These are phyloP conservation scores for Perdita meconis DNA, from an alignment of 2,888 invertebrate species.

Conservation along the genomic window DNA sequence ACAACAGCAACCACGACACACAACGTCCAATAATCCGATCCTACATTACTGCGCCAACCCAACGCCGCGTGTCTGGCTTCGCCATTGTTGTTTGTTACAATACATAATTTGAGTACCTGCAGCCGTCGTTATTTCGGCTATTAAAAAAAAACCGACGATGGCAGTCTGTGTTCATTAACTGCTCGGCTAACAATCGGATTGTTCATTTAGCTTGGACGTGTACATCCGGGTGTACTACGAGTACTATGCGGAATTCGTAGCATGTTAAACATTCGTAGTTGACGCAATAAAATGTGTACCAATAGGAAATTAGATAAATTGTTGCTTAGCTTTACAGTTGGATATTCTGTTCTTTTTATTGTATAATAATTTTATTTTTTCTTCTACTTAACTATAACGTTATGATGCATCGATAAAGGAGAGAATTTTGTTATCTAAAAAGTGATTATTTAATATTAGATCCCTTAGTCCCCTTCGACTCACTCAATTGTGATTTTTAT, in stretches of 20 bases:
- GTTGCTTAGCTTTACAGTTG: no score
- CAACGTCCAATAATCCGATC: constrained; percentile 79
- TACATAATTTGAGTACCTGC: constrained; percentile 76
- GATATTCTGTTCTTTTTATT: no score
- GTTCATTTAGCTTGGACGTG: constrained; percentile 72
- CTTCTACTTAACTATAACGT: no score
- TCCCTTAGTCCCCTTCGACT: no score
- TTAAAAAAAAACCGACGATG: constrained; percentile 81
- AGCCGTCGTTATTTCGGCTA: constrained; percentile 76
- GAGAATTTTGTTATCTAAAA: no score
- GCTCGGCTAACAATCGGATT: constrained; percentile 78
- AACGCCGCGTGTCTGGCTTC: constrained; percentile 67
- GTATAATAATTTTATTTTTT: no score
- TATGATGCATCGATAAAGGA: no score
- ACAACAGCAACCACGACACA: constrained; percentile 64
- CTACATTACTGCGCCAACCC: constrained; percentile 74
- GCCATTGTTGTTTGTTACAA: constrained; percentile 80
- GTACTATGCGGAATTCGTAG: not conserved
- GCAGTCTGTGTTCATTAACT: constrained; percentile 81
- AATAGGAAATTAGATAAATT: no score
- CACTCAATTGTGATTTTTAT: no score
- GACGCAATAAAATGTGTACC: no score
- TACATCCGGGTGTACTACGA: constrained; percentile 19
- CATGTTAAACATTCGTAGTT: no score
- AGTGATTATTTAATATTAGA: no score